A percentile compares a stretch with the other conserved stretches of the same genome.
Conservation (phyloP, 2,113 vertebrate species). For the Heterochromis multidens region DNA sequence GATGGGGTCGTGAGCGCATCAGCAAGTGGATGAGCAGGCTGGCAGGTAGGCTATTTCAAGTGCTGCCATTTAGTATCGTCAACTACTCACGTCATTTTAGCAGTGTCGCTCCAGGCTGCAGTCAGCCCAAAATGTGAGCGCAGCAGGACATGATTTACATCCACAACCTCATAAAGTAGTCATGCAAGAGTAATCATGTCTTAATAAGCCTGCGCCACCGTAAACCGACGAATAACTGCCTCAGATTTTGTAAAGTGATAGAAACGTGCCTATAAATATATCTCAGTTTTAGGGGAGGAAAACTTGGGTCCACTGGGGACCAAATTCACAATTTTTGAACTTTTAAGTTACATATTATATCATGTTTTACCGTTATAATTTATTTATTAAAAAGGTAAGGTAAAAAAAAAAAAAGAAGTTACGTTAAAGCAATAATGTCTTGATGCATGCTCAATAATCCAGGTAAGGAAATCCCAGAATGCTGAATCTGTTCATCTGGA, state of each 20-base stretch:
- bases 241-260: neutral
- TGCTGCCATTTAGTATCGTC: constrained; percentile 69
- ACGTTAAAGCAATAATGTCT: no score
- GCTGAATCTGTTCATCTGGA: no score
- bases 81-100: constrained; percentile 63
- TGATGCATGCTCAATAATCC: no score
- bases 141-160: constrained; percentile 29
- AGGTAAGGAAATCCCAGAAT: no score
- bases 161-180: neutral
- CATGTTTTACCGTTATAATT: neutral
- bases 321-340: neutral
- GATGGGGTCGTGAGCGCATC: constrained; percentile 13
- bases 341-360: accelerated
- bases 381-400: neutral
- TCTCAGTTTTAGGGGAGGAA: neutral
- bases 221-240: neutral
- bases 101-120: constrained; percentile 47
- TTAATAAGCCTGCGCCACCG: neutral
- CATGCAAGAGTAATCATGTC: neutral
- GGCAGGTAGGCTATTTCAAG: constrained; percentile 66
- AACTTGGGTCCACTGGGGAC: neutral
- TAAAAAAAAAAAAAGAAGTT: neutral
- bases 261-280: neutral
- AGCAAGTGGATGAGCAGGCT: constrained; percentile 33
- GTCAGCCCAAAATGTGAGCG: constrained; percentile 44